Evolutionary conservation across 2,797 vertebrate genomes (phyloP).

Genomic region (Heterohyrax brucei): DNA sequence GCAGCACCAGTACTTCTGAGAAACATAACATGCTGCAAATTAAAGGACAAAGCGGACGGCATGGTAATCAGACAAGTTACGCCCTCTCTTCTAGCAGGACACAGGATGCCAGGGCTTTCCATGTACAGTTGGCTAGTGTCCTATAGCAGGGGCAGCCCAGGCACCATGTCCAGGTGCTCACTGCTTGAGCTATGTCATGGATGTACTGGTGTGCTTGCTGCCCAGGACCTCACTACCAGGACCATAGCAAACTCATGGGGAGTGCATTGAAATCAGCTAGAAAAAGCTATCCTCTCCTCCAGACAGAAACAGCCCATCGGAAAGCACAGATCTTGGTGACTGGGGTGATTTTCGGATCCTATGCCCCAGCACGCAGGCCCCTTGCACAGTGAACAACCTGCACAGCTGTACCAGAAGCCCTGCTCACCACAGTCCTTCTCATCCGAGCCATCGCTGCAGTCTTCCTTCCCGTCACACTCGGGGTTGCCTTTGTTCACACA

Average conservation of each 20-base stretch:
- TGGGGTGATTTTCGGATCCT: rapidly evolving
- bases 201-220: background rate
- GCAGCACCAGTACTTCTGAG: background rate
- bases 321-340: background rate
- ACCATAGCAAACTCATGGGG: background rate
- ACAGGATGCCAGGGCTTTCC: background rate
- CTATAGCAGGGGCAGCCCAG: background rate
- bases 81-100: background rate
- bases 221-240: background rate
- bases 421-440: constrained; percentile 94
- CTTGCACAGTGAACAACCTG: background rate
- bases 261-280: background rate
- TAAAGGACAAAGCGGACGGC: rapidly evolving
- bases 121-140: rapidly evolving
- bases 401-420: background rate
- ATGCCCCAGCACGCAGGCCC: rapidly evolving
- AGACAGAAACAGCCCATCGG: rapidly evolving
- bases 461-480: constrained; percentile 93
- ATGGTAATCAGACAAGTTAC: background rate
- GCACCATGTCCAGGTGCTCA: background rate
- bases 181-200: background rate
- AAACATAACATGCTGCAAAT: background rate
- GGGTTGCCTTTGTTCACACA: constrained; percentile 96
- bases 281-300: background rate
- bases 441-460: constrained; percentile 95